phyloP scores from a whole-genome alignment of 2,797 vertebrate species.

The Hippocampus kuda region DNA sequence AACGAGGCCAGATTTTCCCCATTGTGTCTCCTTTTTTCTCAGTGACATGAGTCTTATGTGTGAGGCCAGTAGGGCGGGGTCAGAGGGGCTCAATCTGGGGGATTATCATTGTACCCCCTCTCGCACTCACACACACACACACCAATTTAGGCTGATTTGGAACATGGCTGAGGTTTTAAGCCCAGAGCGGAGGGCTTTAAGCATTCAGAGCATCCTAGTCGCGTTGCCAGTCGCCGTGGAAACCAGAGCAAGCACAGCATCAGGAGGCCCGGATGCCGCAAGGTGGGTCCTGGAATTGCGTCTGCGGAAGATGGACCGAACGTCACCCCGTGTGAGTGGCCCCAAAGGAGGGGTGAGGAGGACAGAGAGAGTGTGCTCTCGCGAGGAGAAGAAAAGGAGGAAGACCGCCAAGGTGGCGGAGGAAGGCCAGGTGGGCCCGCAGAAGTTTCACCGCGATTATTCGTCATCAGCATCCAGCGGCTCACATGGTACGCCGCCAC shows the following conservation, averaged over 20 bases:
- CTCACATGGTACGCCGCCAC: slow-evolving; percentile 37
- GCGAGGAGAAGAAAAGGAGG: slow-evolving; percentile 60
- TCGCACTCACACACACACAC: slow-evolving; percentile 8
- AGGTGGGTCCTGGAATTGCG: slow-evolving; percentile 8
- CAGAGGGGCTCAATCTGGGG: slow-evolving; percentile 58
- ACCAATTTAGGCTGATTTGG: slow-evolving; percentile 46
- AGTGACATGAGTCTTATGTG: slow-evolving; percentile 45
- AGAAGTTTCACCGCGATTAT: slow-evolving; percentile 17
- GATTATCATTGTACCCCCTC: slow-evolving; percentile 57
- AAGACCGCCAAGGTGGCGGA: slow-evolving; percentile 32
- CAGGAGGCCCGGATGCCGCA: slow-evolving; percentile 16
- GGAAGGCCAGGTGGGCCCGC: slow-evolving; percentile 22
- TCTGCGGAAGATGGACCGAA: slow-evolving; percentile 44
- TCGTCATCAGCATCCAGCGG: slow-evolving; percentile 27
- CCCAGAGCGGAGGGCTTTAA: slow-evolving; percentile 41
- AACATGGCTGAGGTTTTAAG: slow-evolving; percentile 44
- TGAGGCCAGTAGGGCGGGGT: slow-evolving; percentile 55
- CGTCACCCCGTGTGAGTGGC: slow-evolving; percentile 12
- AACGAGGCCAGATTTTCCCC: slow-evolving; percentile 20
- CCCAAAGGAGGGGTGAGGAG: slow-evolving; percentile 37
- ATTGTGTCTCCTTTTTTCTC: slow-evolving; percentile 25
- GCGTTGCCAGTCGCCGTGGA: slow-evolving; percentile 14
- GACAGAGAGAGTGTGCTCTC: slow-evolving; percentile 35
- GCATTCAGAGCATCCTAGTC: slow-evolving; percentile 21
- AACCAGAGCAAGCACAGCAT: slow-evolving; percentile 27